Percentiles rank a stretch among this genome's conserved stretches.
Conservation (phyloP, 2,113 vertebrate species). For the Antidorcas marsupialis region DNA sequence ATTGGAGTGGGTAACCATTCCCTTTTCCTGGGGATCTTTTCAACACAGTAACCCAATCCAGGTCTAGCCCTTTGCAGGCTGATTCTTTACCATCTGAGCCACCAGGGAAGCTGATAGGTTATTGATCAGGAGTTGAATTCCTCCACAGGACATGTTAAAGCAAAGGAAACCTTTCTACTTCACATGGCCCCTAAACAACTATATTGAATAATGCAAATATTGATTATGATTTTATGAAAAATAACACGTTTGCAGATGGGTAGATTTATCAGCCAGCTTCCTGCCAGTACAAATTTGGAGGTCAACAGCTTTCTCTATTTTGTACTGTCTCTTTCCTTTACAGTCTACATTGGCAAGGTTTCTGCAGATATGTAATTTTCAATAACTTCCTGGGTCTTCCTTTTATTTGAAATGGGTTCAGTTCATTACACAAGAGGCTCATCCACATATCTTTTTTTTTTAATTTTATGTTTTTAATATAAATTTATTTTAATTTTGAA, state of each 20-base stretch:
- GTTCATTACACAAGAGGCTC: background rate
- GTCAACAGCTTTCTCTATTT: background rate
- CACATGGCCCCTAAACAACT: background rate
- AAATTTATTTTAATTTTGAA: background rate
- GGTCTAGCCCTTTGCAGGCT: background rate
- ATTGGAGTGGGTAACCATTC: background rate
- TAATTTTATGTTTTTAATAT: too few relatives aligned
- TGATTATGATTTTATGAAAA: background rate
- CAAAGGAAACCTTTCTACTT: background rate
- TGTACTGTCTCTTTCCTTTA: background rate
- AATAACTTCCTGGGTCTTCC: background rate
- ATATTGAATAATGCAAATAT: background rate
- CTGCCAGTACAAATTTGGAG: background rate
- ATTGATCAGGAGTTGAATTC: background rate
- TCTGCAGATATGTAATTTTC: background rate
- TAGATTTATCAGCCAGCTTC: background rate
- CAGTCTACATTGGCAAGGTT: background rate
- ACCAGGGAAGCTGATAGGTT: background rate
- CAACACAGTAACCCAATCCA: background rate
- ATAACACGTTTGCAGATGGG: background rate
- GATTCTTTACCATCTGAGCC: background rate
- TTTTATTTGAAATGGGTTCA: background rate
- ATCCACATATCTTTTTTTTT: background rate
- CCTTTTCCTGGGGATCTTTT: background rate
- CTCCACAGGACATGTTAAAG: background rate